Base-by-base conservation (phyloP, 64 coral and sea anemone species). In the Actinia tenebrosa region DNA sequence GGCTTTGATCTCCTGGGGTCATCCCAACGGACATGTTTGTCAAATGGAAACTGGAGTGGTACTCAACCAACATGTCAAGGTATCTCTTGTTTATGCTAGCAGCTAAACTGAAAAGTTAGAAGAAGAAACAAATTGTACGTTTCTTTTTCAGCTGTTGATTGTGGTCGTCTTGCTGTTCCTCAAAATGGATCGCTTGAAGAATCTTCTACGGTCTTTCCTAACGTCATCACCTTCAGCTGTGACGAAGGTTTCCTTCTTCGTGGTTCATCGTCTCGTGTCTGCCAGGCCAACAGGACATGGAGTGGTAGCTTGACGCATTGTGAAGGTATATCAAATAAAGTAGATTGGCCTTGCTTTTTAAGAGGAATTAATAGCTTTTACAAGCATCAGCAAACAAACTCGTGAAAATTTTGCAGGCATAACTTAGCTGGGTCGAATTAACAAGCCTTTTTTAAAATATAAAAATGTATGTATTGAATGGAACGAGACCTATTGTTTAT, bases 1-100 rank as follows among this genome's bases (percentile, higher is more conserved):
- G 91, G 91, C 37, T 89, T 89, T 88, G 82, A 85, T 78, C 15
- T 93, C 26, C 47, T 45, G 66, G 86, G 86, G 18, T 92, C 91
- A 18, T 52, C 79, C 6, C 42, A 45, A 16, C 80, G 91, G 59
- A 71, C 44, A 25, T 92, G 91, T 69, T 61, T 61, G 18, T 61
- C 60, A 61, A 61, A 77, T 86, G 84, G 84, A 59, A 80, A 45
- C 4, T 91, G 89, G 89, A 43, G 50, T 23, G 89, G 89, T 1
- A 62, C 10, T 55, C 7, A 44, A 4, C 64, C 77, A 22, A 26
- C 64, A 37, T 90, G 89, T 79, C 69, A 10, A 44, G 89, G 89
- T 90, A 90, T 6, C 7, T 22, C 17, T 9, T 7, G 20, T 3
- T 22, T 7, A 22, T 22, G 2, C 64, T 68, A 20, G 20, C 4